These are phyloP conservation scores for Oreochromis aureus DNA, from an alignment of 2,113 vertebrate species.

Conservation along the genomic window DNA sequence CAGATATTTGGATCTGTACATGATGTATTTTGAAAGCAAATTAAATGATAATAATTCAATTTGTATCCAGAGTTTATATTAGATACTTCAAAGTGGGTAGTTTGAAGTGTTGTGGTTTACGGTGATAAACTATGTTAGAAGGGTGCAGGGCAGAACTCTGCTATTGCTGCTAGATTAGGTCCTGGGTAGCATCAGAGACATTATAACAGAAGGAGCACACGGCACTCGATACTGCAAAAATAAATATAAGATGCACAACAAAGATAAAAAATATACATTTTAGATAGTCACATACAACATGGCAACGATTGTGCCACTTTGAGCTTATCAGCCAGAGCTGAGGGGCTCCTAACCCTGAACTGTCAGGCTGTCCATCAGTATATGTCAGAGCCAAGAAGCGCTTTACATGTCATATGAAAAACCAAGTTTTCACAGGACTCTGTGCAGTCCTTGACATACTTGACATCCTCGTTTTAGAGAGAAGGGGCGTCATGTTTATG, in stretches of 20 bases:
- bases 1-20: background rate
- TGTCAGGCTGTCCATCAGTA: background rate
- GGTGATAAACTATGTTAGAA: background rate
- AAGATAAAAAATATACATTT: background rate
- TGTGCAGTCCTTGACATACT: background rate
- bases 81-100: background rate
- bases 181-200: background rate
- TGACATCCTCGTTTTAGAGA: background rate
- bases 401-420: background rate
- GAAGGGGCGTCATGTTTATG: background rate
- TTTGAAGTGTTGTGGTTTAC: background rate
- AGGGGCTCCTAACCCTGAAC: background rate
- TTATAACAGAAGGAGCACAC: background rate
- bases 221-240: background rate
- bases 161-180: background rate
- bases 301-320: background rate
- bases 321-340: background rate
- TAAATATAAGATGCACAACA: background rate
- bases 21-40: background rate
- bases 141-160: background rate
- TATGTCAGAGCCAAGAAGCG: background rate
- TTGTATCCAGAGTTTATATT: background rate
- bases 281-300: background rate
- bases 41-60: background rate
- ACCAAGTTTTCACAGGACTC: background rate